phyloP scores from a whole-genome alignment of 1,140 invertebrate genomes.

The Zaprionus camerounensis region DNA sequence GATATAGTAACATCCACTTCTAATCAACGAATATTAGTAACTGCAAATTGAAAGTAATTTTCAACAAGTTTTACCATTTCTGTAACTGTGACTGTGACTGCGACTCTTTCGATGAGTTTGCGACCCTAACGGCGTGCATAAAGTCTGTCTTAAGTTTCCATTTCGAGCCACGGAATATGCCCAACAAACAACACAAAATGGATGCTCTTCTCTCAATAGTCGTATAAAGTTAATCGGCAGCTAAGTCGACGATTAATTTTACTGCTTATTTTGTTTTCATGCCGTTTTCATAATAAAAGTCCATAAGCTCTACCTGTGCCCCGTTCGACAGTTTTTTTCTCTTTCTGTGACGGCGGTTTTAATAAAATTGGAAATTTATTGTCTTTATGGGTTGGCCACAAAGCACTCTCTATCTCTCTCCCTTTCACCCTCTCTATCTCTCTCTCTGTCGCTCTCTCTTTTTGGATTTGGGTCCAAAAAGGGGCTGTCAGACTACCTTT shows the following conservation, averaged over 20 bases:
- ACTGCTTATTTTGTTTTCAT: conserved; percentile 80
- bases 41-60: conserved; percentile 27
- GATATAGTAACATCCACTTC: no score
- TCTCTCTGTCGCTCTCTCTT: neutral
- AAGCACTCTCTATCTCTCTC: conserved; percentile 8
- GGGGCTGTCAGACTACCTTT: conserved; percentile 58
- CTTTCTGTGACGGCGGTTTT: conserved; percentile 48
- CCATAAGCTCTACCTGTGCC: conserved; percentile 42
- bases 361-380: conserved; percentile 82
- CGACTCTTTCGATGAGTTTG: neutral
- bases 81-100: neutral
- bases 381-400: conserved; percentile 53
- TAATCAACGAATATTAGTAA: no score
- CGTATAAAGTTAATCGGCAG: conserved; percentile 56
- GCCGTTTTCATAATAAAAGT: conserved; percentile 62
- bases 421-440: neutral
- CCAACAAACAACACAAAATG: conserved; percentile 56
- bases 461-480: conserved; percentile 16
- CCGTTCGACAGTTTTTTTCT: neutral
- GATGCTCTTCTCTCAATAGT: conserved; percentile 55
- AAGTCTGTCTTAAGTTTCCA: conserved; percentile 29
- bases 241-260: conserved; percentile 79
- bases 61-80: no score
- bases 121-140: conserved; percentile 6
- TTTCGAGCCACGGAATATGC: conserved; percentile 15